Percentiles rank a stretch among this genome's conserved stretches.
Conservation (phyloP, 2,797 vertebrate species). For the Microctenopoma lineatum region DNA sequence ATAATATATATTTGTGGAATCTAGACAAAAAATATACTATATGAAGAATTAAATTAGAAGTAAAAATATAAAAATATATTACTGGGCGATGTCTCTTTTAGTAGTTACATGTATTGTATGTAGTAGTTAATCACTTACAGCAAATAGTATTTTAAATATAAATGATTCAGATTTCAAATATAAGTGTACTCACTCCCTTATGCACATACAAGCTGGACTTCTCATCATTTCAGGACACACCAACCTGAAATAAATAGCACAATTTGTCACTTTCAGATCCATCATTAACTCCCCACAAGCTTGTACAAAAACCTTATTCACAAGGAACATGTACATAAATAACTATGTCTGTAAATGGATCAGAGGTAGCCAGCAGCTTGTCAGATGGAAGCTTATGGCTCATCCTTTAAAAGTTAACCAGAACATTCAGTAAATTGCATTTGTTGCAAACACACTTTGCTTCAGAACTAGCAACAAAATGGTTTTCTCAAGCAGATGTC, state of each 20-base stretch:
- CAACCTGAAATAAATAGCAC: background rate
- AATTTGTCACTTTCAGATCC: constrained; percentile 9
- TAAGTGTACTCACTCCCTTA: background rate
- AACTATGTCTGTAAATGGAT: too few relatives aligned
- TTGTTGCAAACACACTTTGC: background rate
- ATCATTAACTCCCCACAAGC: background rate
- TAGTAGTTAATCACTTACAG: background rate
- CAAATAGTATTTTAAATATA: background rate
- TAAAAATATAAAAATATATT: background rate
- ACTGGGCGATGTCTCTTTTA: background rate
- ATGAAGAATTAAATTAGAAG: background rate
- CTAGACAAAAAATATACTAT: background rate
- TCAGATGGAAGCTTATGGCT: too few relatives aligned
- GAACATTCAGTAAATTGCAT: constrained; percentile 6
- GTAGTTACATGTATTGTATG: background rate
- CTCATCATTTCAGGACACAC: background rate
- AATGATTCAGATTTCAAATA: background rate
- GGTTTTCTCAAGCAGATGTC: constrained; percentile 31
- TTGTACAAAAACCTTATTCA: background rate
- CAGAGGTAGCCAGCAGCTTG: too few relatives aligned
- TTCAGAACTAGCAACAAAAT: constrained; percentile 30
- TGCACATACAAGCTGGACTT: constrained; percentile 1
- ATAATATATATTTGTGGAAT: background rate
- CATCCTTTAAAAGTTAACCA: background rate
- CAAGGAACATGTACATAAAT: too few relatives aligned